Base-by-base conservation (phyloP, 2,888 invertebrate genomes). In the Lottia scabra region DNA sequence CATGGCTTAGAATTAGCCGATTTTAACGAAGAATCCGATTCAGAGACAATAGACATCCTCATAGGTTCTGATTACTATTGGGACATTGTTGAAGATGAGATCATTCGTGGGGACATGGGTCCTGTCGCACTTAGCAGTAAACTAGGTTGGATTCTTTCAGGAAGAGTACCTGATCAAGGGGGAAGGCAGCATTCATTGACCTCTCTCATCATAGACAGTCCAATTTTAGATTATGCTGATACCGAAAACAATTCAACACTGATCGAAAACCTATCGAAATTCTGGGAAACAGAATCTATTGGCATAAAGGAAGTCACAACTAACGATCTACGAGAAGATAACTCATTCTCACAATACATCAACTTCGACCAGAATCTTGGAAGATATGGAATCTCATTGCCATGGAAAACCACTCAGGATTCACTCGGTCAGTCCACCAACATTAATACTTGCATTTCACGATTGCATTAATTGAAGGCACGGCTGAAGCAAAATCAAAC, bases 351-450 rank as follows among this genome's bases (percentile, higher is more conserved):
- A 64, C 5, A 27, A 15, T 16, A 64, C 26, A 26, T 64, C 16
- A 16, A 64, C 10, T 64, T 64, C 27, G n/a, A 64, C 64, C 26
- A 64, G 6, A 12, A 4, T 4, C 26, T 30, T 5, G 16, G 27
- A 16, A 64, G 64, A 38, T 65, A 65, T 43, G 65, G n/a, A n/a
- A 65, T 43, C 5, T 65, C 65, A 30, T 38, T 65, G 16, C 4
- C 65, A 13, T 65, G 65, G 65, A 65, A 43, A 27, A 10, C 43
- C 4, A 64, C 16, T 6, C 16, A 4, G 4, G 3, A n/a, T 3
- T 23, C 23, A 44, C 15, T 44, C 5, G 0, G 19, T 15, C 12
- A 19, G 5, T n/a, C 65, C 16, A 4, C 65, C 27, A 44, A 43
- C 43, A n/a, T 48, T 8, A 43, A 30, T 15, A 43, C 16, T 16